Conservation (phyloP, 2,113 vertebrate species). For the Antigone vipio region DNA sequence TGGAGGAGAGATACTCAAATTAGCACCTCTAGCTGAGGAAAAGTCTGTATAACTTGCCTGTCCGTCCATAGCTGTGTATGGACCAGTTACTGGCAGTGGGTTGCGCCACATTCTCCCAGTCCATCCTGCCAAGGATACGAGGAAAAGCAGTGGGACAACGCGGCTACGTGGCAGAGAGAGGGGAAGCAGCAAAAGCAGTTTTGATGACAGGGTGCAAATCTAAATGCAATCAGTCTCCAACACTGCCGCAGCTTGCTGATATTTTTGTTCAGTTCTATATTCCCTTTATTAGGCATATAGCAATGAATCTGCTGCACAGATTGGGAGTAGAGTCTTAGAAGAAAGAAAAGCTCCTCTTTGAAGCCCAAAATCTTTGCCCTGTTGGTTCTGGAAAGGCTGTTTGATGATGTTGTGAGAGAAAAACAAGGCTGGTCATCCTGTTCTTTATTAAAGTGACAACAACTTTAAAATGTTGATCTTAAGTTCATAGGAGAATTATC, state of each 20-base stretch:
- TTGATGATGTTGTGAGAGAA: not conserved
- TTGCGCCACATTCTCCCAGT: not conserved
- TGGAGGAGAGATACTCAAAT: not conserved
- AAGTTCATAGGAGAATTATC: not conserved
- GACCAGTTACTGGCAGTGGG: accelerated
- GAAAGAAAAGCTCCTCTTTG: not conserved
- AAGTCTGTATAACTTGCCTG: not conserved
- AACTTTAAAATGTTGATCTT: not conserved
- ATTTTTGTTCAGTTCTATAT: not conserved
- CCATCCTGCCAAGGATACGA: not conserved
- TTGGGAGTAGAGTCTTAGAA: not conserved
- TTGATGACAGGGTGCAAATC: not conserved
- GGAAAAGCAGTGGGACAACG: not conserved
- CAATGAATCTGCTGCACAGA: not conserved
- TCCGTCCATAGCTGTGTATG: not conserved
- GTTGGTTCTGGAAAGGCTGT: not conserved
- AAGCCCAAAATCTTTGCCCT: not conserved
- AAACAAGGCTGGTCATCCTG: not conserved
- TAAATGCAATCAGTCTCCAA: not conserved
- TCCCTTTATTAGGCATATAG: not conserved
- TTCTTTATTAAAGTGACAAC: not conserved
- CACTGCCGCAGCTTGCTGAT: not conserved
- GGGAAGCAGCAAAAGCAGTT: not conserved
- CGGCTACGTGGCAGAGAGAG: not conserved
- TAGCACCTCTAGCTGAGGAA: not conserved